Conservation (phyloP, 35 echinoderm and acorn worm species). For the Heliocidaris tuberculata region DNA sequence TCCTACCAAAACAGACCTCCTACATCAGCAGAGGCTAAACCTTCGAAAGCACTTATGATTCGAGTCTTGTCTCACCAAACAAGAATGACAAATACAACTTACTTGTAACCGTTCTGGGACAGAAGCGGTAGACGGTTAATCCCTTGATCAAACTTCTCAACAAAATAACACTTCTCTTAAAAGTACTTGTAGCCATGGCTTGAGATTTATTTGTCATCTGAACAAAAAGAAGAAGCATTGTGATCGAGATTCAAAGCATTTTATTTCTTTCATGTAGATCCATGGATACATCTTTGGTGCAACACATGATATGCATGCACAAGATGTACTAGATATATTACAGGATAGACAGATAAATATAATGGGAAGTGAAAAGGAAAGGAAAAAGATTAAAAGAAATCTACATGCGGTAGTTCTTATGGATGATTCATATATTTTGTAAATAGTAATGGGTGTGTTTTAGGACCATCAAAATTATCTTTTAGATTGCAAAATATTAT, state of each 20-base stretch:
- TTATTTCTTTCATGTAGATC: not conserved
- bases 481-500: no score
- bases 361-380: no score
- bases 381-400: no score
- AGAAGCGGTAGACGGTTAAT: not conserved
- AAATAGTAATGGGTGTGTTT: no score
- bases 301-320: not conserved
- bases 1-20: not conserved
- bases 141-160: not conserved
- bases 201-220: not conserved
- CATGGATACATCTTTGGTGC: not conserved
- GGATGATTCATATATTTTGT: no score
- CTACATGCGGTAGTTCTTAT: no score
- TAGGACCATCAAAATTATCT: no score
- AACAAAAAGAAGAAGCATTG: not conserved
- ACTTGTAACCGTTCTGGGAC: not conserved
- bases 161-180: not conserved
- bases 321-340: not conserved
- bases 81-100: not conserved
- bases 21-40: not conserved
- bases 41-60: not conserved
- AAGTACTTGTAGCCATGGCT: not conserved
- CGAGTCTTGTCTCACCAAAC: not conserved
- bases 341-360: not conserved
- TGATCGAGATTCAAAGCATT: not conserved